Conservation (phyloP, 2,888 invertebrate species). For the Tricholauxania praeusta region DNA sequence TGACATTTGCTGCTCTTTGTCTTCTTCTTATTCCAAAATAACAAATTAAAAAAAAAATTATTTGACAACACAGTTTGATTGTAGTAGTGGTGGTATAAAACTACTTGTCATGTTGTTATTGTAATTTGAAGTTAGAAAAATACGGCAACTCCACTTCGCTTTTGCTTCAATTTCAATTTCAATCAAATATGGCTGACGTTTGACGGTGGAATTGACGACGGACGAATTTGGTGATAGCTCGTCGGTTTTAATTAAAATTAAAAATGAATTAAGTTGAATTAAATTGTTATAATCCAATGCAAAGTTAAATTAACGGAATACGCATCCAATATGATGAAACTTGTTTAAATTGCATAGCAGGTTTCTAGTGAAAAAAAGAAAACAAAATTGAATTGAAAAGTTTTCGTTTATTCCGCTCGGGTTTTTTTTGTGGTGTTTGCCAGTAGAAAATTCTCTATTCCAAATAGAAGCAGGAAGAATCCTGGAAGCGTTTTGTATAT, state of each 20-base stretch:
- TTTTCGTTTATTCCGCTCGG: neutral
- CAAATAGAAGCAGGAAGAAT: slow-evolving; percentile 11
- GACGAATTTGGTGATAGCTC: slow-evolving; percentile 3
- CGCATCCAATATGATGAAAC: neutral
- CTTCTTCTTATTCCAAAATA: neutral
- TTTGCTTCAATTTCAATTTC: neutral
- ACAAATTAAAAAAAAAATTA: neutral
- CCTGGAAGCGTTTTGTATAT: neutral
- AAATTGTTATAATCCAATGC: neutral
- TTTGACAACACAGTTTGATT: neutral
- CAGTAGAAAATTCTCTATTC: slow-evolving; percentile 32
- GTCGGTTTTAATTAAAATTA: slow-evolving; percentile 22
- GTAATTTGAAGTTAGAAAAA: slow-evolving; percentile 1
- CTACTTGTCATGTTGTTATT: too few species aligned
- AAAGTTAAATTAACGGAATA: neutral
- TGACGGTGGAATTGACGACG: slow-evolving; percentile 32
- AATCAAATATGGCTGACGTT: slow-evolving; percentile 36
- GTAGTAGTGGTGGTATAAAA: neutral
- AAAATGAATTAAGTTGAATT: slow-evolving; percentile 23
- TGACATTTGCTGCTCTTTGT: neutral
- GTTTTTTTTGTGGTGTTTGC: slow-evolving; percentile 12
- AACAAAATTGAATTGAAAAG: neutral
- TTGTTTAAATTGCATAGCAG: slow-evolving; percentile 9
- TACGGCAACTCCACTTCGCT: slow-evolving; percentile 26
- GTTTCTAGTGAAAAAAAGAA: slow-evolving; percentile 1